phyloP scores from a whole-genome alignment of 2,797 vertebrate genomes.

The Fundulus diaphanus region DNA sequence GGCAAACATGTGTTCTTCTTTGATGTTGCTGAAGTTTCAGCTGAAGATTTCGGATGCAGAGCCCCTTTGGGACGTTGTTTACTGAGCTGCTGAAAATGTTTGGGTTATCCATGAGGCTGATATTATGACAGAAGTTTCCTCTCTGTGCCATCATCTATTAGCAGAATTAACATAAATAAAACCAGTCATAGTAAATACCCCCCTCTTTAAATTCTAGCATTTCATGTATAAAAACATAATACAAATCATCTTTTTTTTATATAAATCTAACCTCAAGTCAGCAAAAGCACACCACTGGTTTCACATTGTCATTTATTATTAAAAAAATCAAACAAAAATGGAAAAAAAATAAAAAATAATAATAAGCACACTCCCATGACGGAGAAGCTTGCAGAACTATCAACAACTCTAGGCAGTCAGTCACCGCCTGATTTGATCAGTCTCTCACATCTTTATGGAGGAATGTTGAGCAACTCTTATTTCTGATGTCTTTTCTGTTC shows the following conservation, averaged over 20 bases:
- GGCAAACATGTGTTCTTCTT: slow-evolving; percentile 37
- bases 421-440: not conserved
- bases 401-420: not conserved
- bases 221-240: not conserved
- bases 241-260: not conserved
- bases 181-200: not conserved
- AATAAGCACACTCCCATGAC: not conserved
- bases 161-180: slow-evolving; percentile 33
- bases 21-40: slow-evolving; percentile 49
- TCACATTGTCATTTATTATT: not conserved
- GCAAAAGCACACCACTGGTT: not conserved
- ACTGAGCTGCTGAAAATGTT: slow-evolving; percentile 42
- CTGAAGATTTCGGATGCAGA: slow-evolving; percentile 28
- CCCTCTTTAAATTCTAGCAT: too few species aligned
- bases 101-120: slow-evolving; percentile 56
- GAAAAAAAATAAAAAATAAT: not conserved
- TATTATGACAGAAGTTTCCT: slow-evolving; percentile 34
- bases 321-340: not conserved
- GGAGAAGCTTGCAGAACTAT: not conserved
- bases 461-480: not conserved
- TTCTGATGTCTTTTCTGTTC: not conserved
- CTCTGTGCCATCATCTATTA: slow-evolving; percentile 34
- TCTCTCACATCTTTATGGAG: not conserved
- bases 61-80: slow-evolving; percentile 46
- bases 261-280: not conserved